Percentiles rank a stretch among this genome's conserved stretches.
These are phyloP conservation scores for western clawed frog (Xenopus tropicalis) DNA, from an alignment of 2,113 vertebrate genomes.

Conservation along the genomic window DNA sequence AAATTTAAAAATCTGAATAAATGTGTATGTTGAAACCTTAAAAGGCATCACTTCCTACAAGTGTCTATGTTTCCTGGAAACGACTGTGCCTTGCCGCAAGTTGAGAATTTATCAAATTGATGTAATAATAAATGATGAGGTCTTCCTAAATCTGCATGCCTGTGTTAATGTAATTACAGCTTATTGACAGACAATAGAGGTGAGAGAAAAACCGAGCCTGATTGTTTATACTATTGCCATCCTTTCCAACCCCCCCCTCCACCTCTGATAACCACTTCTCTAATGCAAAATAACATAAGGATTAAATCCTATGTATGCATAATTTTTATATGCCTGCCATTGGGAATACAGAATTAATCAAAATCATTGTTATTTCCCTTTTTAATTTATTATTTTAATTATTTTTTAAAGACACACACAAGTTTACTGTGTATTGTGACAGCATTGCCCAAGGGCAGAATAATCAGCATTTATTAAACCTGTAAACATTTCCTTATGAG, in stretches of 20 bases:
- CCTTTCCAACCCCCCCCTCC: background rate
- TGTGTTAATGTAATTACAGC: too few relatives aligned
- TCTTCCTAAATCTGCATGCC: too few relatives aligned
- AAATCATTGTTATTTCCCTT: conserved; percentile 33
- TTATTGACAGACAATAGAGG: too few relatives aligned
- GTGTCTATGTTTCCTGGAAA: too few relatives aligned
- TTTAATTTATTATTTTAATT: conserved; percentile 46
- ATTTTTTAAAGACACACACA: conserved; percentile 39
- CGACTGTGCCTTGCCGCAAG: too few relatives aligned
- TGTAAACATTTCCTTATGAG: conserved; percentile 45
- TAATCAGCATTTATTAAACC: conserved; percentile 45
- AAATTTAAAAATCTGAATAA: too few relatives aligned
- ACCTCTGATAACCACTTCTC: background rate
- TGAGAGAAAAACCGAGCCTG: background rate
- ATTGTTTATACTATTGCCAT: background rate
- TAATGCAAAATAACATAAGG: background rate
- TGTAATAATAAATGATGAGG: too few relatives aligned
- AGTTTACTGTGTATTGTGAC: conserved; percentile 38
- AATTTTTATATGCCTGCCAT: conserved; percentile 10
- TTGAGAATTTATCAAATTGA: too few relatives aligned
- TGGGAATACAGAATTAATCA: conserved; percentile 33
- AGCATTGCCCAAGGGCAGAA: conserved; percentile 43
- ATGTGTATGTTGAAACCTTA: too few relatives aligned
- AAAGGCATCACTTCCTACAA: too few relatives aligned
- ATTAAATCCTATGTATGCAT: background rate